phyloP scores from a whole-genome alignment of 2,113 vertebrate genomes.

The Protobothrops flavoviridis region DNA sequence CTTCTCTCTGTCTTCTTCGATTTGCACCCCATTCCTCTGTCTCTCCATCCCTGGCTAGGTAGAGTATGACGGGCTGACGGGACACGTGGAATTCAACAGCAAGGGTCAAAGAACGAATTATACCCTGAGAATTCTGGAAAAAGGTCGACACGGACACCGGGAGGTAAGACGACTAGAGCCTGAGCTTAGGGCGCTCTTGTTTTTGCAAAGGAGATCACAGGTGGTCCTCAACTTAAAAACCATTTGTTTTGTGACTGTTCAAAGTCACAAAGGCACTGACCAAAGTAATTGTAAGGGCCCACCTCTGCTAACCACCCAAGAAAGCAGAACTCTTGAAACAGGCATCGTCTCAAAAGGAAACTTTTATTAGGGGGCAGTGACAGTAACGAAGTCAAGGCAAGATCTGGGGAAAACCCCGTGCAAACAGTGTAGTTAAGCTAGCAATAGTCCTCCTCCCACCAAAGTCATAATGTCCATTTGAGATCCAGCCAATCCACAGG shows the following conservation, averaged over 20 bases:
- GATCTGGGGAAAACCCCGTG: too few species aligned
- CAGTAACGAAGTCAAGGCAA: too few species aligned
- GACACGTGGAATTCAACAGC: conserved; percentile 90
- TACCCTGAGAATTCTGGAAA: conserved; percentile 85
- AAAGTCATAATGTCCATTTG: too few species aligned
- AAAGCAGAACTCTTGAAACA: too few species aligned
- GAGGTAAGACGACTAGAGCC: conserved; percentile 71
- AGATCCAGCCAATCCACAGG: too few species aligned
- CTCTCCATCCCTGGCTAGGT: conserved; percentile 73
- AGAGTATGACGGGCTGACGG: conserved; percentile 89
- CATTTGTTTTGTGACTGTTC: background rate
- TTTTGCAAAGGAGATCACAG: background rate
- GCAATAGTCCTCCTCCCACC: too few species aligned
- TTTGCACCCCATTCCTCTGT: background rate
- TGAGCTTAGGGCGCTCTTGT: background rate
- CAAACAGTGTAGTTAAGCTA: too few species aligned
- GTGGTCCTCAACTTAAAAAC: background rate
- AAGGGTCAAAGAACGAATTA: conserved; percentile 94
- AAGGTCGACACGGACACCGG: conserved; percentile 80
- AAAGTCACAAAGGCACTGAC: background rate
- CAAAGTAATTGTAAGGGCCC: too few species aligned
- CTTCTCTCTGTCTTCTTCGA: background rate
- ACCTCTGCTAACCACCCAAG: too few species aligned
- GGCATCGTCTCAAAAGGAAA: too few species aligned
- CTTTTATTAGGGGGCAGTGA: too few species aligned